Conservation (phyloP, 2,888 invertebrate species). For the Chironomus riparius region DNA sequence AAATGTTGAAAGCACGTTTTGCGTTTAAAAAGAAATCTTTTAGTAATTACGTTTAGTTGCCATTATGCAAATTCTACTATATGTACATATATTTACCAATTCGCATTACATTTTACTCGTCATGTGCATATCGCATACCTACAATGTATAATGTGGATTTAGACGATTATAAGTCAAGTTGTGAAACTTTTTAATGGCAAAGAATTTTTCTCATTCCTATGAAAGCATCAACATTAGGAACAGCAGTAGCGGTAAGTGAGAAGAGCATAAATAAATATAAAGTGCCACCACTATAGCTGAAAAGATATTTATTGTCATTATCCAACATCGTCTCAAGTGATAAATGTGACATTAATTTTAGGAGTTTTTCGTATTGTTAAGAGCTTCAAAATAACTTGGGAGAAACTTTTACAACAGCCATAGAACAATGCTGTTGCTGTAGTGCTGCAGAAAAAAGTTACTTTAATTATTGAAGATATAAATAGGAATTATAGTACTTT, state of each 20-base stretch:
- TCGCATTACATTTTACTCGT: not conserved
- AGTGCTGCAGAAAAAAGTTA: not conserved
- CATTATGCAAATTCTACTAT: not conserved
- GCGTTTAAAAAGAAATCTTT: not conserved
- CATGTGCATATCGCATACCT: not conserved
- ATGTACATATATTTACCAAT: no score
- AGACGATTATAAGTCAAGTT: not conserved
- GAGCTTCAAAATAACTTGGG: no score
- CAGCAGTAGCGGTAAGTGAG: not conserved
- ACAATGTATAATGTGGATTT: not conserved
- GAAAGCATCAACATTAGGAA: no score
- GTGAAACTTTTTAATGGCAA: not conserved
- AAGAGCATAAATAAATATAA: no score
- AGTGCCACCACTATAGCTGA: not conserved
- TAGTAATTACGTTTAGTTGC: not conserved
- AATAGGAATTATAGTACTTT: slow-evolving; percentile 2
- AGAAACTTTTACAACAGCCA: not conserved
- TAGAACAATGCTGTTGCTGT: not conserved
- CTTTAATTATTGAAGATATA: slow-evolving; percentile 2
- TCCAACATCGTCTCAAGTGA: not conserved
- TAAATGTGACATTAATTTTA: not conserved
- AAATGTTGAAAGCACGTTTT: not conserved
- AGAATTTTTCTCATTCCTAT: not conserved
- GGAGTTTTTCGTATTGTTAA: not conserved
- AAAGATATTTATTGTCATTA: not conserved